Evolutionary conservation across 2,113 vertebrate species (phyloP), one percentile per base, ranked within the genome.

Genomic region (Calyptommatus sinebrachiatus): DNA sequence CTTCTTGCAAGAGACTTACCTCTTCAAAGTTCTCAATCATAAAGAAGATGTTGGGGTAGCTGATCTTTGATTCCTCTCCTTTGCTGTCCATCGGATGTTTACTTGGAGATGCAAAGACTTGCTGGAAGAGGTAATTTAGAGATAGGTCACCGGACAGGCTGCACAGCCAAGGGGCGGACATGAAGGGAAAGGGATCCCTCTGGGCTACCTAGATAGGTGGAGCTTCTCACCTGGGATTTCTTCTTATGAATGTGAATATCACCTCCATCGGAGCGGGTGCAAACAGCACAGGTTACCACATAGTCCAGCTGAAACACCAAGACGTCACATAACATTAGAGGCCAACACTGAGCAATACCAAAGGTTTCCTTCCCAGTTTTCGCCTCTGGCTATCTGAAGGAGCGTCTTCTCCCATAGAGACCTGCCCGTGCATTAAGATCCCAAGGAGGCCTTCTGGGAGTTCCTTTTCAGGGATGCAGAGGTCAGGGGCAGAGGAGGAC

Each of bases 1-100:
- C n/a, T n/a, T n/a, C n/a, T n/a, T n/a, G n/a, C n/a, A 21, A 75
- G 28, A 7, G 84, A 87, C 89, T 89, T 86, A 99, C 98, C 97
- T 99, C 98, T 88, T 99, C 98, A 63, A 99, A 99, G 92, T 97
- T 99, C 93, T 99, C 98, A 6, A 99, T 99, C 98, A 99, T 99
- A 92, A 98, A 99, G 95, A 99, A 99, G 92, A 99, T 99, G 92
- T 99, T 99, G 8, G 98, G 98, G 90, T 99, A 99, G 93, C 98
- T 99, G 94, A 99, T 99, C 93, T 99, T 98, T 24, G 98, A 99
- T 83, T 99, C 98, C 41, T 99, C 98, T 45, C 98, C 98, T 87
- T 99, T 99, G 91, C 97, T 99, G 94, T 99, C 98, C 98, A 99
- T 99, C 0, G 98, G 97, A 83, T 99, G 96, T 75, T 99, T 99